Evolutionary conservation across 53 echinoderm and acorn worm genomes (phyloP).

Genomic region (Holothuria leucospilota): DNA sequence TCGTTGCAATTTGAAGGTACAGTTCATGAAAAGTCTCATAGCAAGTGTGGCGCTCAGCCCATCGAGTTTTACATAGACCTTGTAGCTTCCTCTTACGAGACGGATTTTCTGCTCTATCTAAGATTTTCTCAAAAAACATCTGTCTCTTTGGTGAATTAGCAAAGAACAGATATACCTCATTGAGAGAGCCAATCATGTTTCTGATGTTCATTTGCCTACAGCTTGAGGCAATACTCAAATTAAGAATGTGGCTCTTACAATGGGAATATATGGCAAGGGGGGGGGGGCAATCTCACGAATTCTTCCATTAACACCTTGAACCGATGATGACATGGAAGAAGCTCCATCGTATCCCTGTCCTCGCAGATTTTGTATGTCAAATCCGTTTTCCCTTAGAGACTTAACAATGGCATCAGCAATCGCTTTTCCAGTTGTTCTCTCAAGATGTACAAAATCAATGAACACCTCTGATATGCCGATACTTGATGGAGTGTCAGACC

Average conservation of each 20-base stretch:
- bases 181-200: too few species aligned
- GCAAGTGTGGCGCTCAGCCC: neutral
- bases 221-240: neutral
- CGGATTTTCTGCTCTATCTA: too few species aligned
- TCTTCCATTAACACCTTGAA: neutral
- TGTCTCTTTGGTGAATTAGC: too few species aligned
- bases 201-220: too few species aligned
- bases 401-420: slow-evolving; percentile 39
- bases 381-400: neutral
- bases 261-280: slow-evolving; percentile 16
- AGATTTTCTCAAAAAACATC: too few species aligned
- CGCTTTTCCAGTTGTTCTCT: slow-evolving; percentile 49
- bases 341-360: slow-evolving; percentile 37
- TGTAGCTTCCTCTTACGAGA: too few species aligned
- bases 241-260: neutral
- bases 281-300: neutral
- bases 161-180: too few species aligned
- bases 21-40: too few species aligned
- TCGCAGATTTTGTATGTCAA: neutral
- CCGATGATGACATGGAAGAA: neutral
- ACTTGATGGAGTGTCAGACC: too few species aligned
- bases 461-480: too few species aligned
- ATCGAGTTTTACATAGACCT: too few species aligned
- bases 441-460: slow-evolving; percentile 9
- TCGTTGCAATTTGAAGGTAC: too few species aligned